Evolutionary conservation across 1,140 invertebrate species (phyloP).

Genomic region (Lanistes nyassanus): DNA sequence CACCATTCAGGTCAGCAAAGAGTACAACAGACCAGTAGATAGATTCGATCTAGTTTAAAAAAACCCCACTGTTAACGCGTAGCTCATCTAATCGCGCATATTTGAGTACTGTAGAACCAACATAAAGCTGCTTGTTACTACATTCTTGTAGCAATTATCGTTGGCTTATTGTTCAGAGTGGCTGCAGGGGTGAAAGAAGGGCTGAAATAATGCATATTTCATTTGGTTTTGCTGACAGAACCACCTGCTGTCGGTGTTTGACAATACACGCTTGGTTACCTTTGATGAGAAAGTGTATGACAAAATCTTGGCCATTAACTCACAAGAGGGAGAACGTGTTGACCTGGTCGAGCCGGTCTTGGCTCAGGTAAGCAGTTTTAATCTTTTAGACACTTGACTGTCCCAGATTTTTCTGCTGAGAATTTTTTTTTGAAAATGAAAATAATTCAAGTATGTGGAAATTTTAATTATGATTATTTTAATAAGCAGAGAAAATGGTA

Average conservation of each 20-base stretch:
- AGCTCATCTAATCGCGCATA: no score
- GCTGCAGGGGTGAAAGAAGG: no score
- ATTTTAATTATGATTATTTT: neutral
- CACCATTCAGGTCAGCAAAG: slow-evolving; percentile 79
- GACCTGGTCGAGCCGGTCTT: slow-evolving; percentile 87
- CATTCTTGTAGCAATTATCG: neutral
- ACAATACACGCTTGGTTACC: slow-evolving; percentile 91
- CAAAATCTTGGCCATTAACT: slow-evolving; percentile 92
- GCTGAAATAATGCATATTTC: slow-evolving; percentile 3
- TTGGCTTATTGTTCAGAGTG: neutral
- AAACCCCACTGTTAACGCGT: no score
- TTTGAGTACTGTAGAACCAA: no score
- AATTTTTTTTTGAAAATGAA: neutral
- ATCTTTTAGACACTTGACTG: neutral
- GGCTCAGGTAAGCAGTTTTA: slow-evolving; percentile 69
- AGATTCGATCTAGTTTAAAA: no score
- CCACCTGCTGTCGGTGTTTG: slow-evolving; percentile 95
- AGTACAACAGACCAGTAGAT: neutral
- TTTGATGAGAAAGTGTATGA: slow-evolving; percentile 98
- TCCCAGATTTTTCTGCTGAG: neutral
- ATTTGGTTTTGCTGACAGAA: slow-evolving; percentile 71
- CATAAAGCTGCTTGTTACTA: no score
- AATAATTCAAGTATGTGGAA: neutral
- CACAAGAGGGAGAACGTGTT: slow-evolving; percentile 92
- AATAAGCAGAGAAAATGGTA: neutral